These are phyloP conservation scores for Dione vanillae DNA, from an alignment of 2,888 invertebrate genomes.

Conservation along the genomic window DNA sequence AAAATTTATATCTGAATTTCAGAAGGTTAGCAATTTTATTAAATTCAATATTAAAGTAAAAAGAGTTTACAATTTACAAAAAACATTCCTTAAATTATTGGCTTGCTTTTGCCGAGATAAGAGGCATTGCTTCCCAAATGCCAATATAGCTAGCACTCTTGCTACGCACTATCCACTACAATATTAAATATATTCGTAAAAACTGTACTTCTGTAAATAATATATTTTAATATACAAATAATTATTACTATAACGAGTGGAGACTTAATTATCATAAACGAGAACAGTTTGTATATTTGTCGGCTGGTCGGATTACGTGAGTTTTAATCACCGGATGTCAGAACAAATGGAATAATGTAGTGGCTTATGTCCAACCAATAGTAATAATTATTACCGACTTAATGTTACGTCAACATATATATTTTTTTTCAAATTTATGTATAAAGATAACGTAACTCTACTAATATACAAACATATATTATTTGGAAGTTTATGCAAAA, in stretches of 20 bases:
- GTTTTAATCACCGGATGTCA: conserved; percentile 48
- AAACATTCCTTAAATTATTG: neutral
- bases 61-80: neutral
- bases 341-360: conserved; percentile 38
- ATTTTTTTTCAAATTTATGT: neutral
- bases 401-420: neutral
- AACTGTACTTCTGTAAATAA: neutral
- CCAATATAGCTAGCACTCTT: neutral
- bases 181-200: neutral
- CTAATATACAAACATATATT: neutral
- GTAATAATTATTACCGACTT: neutral
- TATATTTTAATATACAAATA: neutral
- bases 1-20: neutral
- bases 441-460: neutral
- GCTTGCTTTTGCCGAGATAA: neutral
- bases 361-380: neutral
- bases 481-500: too few relatives aligned
- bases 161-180: neutral
- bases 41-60: conserved; percentile 36
- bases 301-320: conserved; percentile 46
- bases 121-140: neutral
- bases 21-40: too few relatives aligned
- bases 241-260: conserved; percentile 43
- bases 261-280: conserved; percentile 49
- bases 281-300: conserved; percentile 46